phyloP scores from a whole-genome alignment of 2,113 vertebrate genomes.

The Arothron firmamentum region DNA sequence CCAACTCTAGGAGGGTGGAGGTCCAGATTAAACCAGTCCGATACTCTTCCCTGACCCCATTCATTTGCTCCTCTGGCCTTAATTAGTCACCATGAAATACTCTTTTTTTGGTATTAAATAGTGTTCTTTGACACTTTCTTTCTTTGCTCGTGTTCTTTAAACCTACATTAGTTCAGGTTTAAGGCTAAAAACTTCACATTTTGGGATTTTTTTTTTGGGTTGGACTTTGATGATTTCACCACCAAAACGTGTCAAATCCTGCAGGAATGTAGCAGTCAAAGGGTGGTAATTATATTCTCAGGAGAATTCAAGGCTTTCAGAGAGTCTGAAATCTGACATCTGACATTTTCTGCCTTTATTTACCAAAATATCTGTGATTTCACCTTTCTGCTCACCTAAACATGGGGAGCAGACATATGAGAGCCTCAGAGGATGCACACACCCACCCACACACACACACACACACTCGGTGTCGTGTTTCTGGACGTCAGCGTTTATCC shows the following conservation, averaged over 20 bases:
- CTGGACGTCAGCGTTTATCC: constrained; percentile 69
- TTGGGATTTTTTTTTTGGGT: too few species aligned
- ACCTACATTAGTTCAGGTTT: too few species aligned
- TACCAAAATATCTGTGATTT: constrained; percentile 31
- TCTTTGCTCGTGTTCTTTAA: too few species aligned
- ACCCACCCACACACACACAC: constrained; percentile 16
- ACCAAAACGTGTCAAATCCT: constrained; percentile 16
- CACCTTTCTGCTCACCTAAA: constrained; percentile 24
- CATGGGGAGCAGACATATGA: constrained; percentile 3
- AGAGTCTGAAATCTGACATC: too few species aligned
- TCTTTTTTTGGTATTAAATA: not conserved
- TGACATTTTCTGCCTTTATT: too few species aligned
- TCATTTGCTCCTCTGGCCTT: too few species aligned
- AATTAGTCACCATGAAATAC: constrained; percentile 1
- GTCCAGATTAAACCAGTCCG: not conserved
- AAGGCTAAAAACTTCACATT: too few species aligned
- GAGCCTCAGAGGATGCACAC: constrained; percentile 4
- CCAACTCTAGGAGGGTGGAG: not conserved
- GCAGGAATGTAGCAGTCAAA: constrained; percentile 38
- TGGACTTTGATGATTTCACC: constrained; percentile 29
- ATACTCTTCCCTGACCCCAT: too few species aligned
- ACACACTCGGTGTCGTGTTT: constrained; percentile 57
- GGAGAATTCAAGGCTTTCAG: too few species aligned
- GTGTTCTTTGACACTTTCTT: too few species aligned
- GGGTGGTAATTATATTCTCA: constrained; percentile 6